Evolutionary conservation across 35 echinoderm and acorn worm genomes (phyloP), one percentile per base, ranked within the genome.

Genomic region (Amphiura filiformis): DNA sequence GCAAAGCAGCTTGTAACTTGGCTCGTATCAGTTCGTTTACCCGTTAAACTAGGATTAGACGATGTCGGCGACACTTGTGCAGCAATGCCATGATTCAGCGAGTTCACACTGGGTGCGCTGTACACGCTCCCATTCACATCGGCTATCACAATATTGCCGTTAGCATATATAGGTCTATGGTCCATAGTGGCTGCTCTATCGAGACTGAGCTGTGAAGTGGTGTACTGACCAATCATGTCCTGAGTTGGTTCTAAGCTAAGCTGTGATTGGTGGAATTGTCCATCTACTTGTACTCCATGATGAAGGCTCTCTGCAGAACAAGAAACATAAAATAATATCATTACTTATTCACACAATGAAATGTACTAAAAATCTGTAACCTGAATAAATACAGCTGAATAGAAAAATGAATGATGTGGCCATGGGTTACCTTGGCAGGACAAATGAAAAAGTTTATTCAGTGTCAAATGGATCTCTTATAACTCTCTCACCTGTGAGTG

Each of bases 11-110:
- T 37, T 77, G 75, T 34, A 95, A 35, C 31, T 94, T 77, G 33
- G 86, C 79, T 70, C 84, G 82, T 22, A 94, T 81, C 22, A 90
- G 86, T 75, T 99, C 96, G 70, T 89, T n/a, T 94, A 40, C 87
- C 93, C 17, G 93, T 79, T 18, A 99, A 80, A 76, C 93, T 95
- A 20, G 87, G 93, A 36, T 94, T 94, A 79, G 96, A 99, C 28
- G 93, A 95, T 75, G 81, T 88, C 37, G 93, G 89, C 36, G 88
- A 91, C 76, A 91, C 86, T 36, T 91, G 93, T 37, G 81, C 78
- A 31, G 61, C 78, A 1, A 95, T 56, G 15, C 89, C 93, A 31
- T 95, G 86, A 83, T 95, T 95, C 14, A 91, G 56, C n/a, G 93
- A 95, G 81, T 91, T 95, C 14, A 88, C 86, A 89, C 95, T 97